Conservation (phyloP, 2,113 vertebrate species). For the Martes martes region DNA sequence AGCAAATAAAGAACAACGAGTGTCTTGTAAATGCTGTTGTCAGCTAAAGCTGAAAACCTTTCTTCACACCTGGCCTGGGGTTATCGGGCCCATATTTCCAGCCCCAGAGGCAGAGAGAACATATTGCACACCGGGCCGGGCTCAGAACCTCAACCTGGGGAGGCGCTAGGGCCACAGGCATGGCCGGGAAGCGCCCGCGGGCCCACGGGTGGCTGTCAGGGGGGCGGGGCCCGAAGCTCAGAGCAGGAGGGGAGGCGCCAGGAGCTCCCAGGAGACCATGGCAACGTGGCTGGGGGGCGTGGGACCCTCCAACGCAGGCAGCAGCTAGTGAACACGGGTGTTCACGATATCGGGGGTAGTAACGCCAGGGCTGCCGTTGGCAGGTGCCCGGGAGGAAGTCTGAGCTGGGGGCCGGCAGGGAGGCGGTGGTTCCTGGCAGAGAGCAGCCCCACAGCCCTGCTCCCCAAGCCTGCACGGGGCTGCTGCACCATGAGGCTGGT, state of each 20-base stretch:
- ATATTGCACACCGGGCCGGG: rapidly evolving
- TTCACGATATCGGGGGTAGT: not conserved
- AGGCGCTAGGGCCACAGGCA: not conserved
- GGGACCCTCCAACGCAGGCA: not conserved
- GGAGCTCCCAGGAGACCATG: not conserved
- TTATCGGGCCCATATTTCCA: rapidly evolving
- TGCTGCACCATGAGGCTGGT: not conserved
- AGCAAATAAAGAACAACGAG: not conserved
- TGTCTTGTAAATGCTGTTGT: not conserved
- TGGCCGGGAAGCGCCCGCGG: not conserved
- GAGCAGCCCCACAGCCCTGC: not conserved
- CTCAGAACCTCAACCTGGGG: not conserved
- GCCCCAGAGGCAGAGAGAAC: not conserved
- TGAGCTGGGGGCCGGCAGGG: not conserved
- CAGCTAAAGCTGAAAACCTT: not conserved
- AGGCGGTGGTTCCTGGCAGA: not conserved
- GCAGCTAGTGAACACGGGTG: not conserved
- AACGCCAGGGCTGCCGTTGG: not conserved
- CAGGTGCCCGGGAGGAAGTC: not conserved
- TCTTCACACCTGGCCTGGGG: not conserved
- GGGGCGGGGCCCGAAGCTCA: not conserved
- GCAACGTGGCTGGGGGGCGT: not conserved
- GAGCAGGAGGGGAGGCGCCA: not conserved
- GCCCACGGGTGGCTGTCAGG: rapidly evolving
- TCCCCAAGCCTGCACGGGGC: not conserved